These are phyloP conservation scores for Temnothorax ravouxi DNA, from an alignment of 2,888 invertebrate species.

Conservation along the genomic window DNA sequence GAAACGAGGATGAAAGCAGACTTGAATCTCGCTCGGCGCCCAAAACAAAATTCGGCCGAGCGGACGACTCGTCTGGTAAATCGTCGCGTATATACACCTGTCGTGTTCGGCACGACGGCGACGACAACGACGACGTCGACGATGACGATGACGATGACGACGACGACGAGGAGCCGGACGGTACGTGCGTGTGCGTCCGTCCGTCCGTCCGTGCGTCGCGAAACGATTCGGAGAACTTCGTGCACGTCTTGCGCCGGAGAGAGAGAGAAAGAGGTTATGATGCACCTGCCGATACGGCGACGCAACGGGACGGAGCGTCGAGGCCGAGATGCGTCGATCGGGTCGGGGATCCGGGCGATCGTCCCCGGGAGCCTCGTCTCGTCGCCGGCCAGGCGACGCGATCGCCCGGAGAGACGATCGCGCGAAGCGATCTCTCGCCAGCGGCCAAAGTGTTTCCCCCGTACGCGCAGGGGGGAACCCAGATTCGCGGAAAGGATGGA, in stretches of 20 bases:
- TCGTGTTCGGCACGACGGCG: conserved; percentile 7
- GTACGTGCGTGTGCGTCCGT: not conserved
- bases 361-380: not conserved
- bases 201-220: not conserved
- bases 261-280: conserved; percentile 69
- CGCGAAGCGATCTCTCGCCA: conserved; percentile 48
- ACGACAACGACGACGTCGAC: too few species aligned
- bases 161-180: not conserved
- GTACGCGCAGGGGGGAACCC: conserved; percentile 1
- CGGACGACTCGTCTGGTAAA: too few species aligned
- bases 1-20: not conserved
- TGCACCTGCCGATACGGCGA: conserved; percentile 46
- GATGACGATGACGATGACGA: too few species aligned
- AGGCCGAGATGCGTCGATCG: not conserved
- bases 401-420: conserved; percentile 31
- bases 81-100: conserved; percentile 25
- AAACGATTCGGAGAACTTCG: conserved; percentile 38
- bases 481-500: conserved; percentile 24
- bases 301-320: conserved; percentile 4
- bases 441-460: conserved; percentile 29
- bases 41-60: conserved; percentile 6
- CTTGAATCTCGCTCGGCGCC: not conserved
- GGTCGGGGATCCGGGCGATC: not conserved
- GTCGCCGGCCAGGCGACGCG: conserved; percentile 7
- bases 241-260: conserved; percentile 2